Base-by-base conservation (phyloP, 2,113 vertebrate genomes). In the Rhagologus leucostigma region DNA sequence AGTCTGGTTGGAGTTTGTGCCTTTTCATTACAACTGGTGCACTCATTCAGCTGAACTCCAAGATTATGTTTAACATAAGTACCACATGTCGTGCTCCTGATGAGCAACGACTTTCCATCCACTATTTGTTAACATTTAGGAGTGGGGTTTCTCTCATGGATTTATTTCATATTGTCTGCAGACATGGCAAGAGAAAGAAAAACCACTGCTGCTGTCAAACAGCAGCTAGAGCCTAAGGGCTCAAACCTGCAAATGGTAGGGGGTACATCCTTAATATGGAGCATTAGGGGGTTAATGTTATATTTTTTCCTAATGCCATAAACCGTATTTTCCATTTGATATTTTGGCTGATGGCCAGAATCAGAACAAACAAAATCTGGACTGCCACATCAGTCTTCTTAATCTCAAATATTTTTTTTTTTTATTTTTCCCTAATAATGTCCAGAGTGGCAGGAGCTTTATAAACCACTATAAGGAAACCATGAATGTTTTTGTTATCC, bases 221-320 rank as follows among this genome's bases (percentile, higher is more conserved):
- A 96, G 63, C 50, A 82, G 81, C 63, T 70, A 77, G 67, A 47
- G 81, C 93, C 90, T 91, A 85, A 90, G 84, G 95, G 82, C 89
- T 96, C 78, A 82, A 96, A 94, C 89, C 94, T 95, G 95, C n/a
- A 76, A 94, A 87, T 82, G 46, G 94, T 47, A 85, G 83, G 93
- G 95, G 91, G 91, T 30, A 73, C 55, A 76, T 69, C 50, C 84
- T 90, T 85, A 94, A 91, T 80, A 93, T 27, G 35, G 60, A 94
- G 82, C 90, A 53, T 84, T 90, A 90, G 93, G 93, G 76, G 88
- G 95, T 70, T 93, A 90, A 93, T 96, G 87, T 85, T 79, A 80
- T 37, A 92, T 74, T 96, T 95, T 77, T 88, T 92, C 68, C 32
- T 96, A 83, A 91, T 91, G 75, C 82, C 59, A 83, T 80, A 86